phyloP scores from a whole-genome alignment of 1,140 invertebrate species.

The Drosophila elegans region DNA sequence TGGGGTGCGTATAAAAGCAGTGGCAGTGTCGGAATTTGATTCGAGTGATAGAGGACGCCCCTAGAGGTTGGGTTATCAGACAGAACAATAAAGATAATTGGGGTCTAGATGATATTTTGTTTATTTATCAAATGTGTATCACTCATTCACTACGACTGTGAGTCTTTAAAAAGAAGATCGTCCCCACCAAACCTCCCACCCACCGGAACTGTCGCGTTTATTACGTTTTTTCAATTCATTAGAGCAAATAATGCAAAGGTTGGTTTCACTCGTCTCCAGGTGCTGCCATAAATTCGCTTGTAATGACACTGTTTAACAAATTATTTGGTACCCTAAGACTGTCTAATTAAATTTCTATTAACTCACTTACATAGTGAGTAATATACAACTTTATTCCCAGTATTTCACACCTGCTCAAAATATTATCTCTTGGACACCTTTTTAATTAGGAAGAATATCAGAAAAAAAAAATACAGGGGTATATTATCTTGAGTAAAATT shows the following conservation, averaged over 20 bases:
- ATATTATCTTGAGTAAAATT: neutral
- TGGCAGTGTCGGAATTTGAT: constrained; percentile 30
- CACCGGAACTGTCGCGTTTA: constrained; percentile 10
- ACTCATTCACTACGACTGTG: constrained; percentile 23
- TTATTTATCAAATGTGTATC: constrained; percentile 66
- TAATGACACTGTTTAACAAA: constrained; percentile 29
- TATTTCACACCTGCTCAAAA: no score
- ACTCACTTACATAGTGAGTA: no score
- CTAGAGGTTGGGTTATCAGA: constrained; percentile 59
- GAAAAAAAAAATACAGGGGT: no score
- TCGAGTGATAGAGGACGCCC: constrained; percentile 31
- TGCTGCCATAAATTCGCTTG: constrained; percentile 18
- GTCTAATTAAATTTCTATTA: no score
- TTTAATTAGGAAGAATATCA: no score
- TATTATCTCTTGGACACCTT: no score
- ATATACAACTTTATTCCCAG: no score
- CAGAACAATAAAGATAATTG: constrained; percentile 66
- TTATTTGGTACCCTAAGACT: neutral
- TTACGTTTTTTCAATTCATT: constrained; percentile 68
- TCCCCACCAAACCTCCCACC: neutral
- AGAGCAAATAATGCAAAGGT: constrained; percentile 65
- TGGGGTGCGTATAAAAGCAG: constrained; percentile 41
- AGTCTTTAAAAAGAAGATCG: constrained; percentile 30
- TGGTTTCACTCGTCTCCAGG: constrained; percentile 21
- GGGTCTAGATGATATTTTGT: constrained; percentile 50